Base-by-base conservation (phyloP, 2,888 invertebrate genomes). In the Mesorhabditis sp. region DNA sequence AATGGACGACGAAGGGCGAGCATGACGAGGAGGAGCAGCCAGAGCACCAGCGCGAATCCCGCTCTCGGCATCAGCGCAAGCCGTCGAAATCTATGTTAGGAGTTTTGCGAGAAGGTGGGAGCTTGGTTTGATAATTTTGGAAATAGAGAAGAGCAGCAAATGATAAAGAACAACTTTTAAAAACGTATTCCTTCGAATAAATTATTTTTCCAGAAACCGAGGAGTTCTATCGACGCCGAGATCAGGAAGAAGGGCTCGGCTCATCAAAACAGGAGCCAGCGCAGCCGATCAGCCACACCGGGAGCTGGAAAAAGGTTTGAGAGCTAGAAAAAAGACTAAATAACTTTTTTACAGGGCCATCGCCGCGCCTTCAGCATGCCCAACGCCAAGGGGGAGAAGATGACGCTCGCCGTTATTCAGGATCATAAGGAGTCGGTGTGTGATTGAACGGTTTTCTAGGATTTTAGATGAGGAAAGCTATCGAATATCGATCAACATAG, bases 321-420 rank as follows among this genome's bases (percentile, higher is more conserved):
- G 7, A 62, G 41, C 28, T 15, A 65, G 45, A 4, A 67, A 61
- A 13, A 79, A 81, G 2, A 28, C 28, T 28, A 28, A 28, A 28
- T 28, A 28, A 28, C 28, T 28, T 28, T 28, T 28, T 50, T 50
- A 10, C 58, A 83, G 66, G 84, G 84, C 0, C 84, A 84, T 71
- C 73, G 84, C 58, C 70, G 84, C 41, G 84, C 84, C 58, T 85
- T 80, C 77, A 83, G 83, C 45, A 84, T 85, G 84, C 84, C 84
- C 42, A 82, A 80, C 69, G 82, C 81, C 7, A 77, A 78, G 61
- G 77, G 81, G 65, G 83, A 80, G 45, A 79, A 80, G 45, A 79
- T 78, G 68, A 77, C 80, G 6, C 71, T 83, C 28, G 80, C 82
- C n/a, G 83, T 83, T 7, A 77, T 80, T 5, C 79, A 83, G 42